These are phyloP conservation scores for Antechinus flavipes DNA, from an alignment of 2,113 vertebrate species.

Conservation along the genomic window DNA sequence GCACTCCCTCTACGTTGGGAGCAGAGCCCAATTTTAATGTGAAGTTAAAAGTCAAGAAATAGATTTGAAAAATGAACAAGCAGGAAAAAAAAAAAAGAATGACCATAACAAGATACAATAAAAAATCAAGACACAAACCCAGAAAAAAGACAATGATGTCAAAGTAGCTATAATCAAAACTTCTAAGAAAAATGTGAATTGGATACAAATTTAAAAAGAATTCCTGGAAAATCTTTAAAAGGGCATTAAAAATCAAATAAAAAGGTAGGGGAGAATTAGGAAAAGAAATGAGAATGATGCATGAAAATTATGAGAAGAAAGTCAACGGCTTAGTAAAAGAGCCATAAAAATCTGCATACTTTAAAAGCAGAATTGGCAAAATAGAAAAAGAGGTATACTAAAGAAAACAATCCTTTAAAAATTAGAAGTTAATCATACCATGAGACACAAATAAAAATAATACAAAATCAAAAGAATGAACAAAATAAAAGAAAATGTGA, in stretches of 20 bases:
- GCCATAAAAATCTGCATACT: background rate
- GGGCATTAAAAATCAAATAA: background rate
- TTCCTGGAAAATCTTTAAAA: background rate
- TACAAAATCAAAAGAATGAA: background rate
- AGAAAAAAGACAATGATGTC: background rate
- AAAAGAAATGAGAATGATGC: background rate
- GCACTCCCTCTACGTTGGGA: background rate
- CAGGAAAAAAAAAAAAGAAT: background rate
- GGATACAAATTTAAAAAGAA: background rate
- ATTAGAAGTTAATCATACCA: background rate
- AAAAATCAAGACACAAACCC: background rate
- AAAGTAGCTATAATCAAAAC: background rate
- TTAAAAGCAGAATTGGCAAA: too few species aligned
- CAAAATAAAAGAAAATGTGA: too few species aligned
- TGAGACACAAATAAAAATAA: background rate
- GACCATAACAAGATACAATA: background rate
- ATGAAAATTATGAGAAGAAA: background rate
- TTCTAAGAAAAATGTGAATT: background rate
- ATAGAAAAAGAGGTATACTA: too few species aligned
- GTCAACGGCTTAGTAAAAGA: background rate
- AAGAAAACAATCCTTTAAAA: background rate
- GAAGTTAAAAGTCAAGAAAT: background rate
- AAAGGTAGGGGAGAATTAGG: background rate
- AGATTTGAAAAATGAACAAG: background rate
- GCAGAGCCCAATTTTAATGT: background rate